Base-by-base conservation (phyloP, 2,888 invertebrate genomes). In the Bombyx huttoni region DNA sequence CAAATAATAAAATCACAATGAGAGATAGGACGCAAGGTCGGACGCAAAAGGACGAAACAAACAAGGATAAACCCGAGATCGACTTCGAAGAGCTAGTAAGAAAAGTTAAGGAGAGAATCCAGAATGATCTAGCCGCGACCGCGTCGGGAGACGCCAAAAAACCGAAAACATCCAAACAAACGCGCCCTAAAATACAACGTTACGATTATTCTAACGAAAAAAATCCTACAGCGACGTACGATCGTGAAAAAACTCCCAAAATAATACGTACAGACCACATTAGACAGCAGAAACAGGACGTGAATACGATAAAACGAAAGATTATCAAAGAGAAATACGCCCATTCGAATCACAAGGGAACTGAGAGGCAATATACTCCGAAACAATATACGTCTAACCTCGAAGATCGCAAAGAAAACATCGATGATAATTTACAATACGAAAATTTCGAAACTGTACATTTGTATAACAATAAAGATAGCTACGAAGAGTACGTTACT, bases 401-500 rank as follows among this genome's bases (percentile, higher is more conserved):
- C 24, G 24, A 24, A 24, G 24, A 24, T 3, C 24, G 3, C 5
- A 24, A 24, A 24, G 24, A 24, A 24, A 24, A 24, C 5, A 24
- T 24, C 24, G 24, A 5, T 3, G 24, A 24, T 24, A 24, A 24
- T 24, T 24, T 5, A 24, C 24, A 24, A 5, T 24, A 24, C 5
- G 24, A 24, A 24, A 24, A 62, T 0, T 65, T 63, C n/a, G 53
- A 67, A 47, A 62, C 62, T 53, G 50, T 66, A 1, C 58, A 65
- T 40, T 53, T 62, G 46, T 50, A 54, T 3, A 59, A 62, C 46
- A 55, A 56, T 10, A 67, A 74, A 0, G 78, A 80, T 40, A 78
- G 76, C 45, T 81, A 81, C 48, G 78, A 79, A 66, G 79, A 82
- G 46, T 81, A 81, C n/a, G 61, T 64, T 0, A 63, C 54, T 0